These are phyloP conservation scores for Edolisoma coerulescens DNA, from an alignment of 2,113 vertebrate genomes.

Conservation along the genomic window DNA sequence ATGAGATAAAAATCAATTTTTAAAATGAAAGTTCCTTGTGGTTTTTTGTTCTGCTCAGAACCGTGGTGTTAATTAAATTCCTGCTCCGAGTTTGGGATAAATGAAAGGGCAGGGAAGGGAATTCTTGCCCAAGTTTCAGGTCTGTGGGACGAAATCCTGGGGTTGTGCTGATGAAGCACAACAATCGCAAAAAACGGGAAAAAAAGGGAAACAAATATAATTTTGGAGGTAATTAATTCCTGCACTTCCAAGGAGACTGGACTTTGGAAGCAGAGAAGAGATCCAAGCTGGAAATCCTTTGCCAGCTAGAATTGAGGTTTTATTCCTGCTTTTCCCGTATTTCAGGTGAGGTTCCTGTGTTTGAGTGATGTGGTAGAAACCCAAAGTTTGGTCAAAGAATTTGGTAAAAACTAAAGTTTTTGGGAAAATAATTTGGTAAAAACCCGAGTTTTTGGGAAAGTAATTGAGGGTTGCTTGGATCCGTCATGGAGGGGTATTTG, in stretches of 20 bases:
- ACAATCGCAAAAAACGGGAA: not conserved
- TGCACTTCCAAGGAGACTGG: not conserved
- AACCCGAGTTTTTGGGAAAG: not conserved
- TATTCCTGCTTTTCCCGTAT: not conserved
- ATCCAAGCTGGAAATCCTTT: not conserved
- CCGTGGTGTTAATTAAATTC: not conserved
- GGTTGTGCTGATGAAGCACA: not conserved
- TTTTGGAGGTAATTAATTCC: not conserved
- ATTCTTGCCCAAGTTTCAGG: not conserved
- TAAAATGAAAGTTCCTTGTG: not conserved
- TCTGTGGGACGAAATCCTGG: not conserved
- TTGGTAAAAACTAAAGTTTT: not conserved
- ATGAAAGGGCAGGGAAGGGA: not conserved
- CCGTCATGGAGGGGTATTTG: rapidly evolving
- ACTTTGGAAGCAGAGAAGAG: not conserved
- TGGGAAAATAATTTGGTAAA: not conserved
- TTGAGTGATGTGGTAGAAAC: too few species aligned
- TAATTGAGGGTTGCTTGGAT: not conserved
- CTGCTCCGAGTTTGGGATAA: not conserved
- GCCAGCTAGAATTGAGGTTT: not conserved
- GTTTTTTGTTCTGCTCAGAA: not conserved
- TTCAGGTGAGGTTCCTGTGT: not conserved
- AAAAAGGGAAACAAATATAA: not conserved
- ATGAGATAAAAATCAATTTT: not conserved
- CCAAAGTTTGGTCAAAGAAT: not conserved